Percentiles rank a stretch among this genome's conserved stretches.
These are phyloP conservation scores for Drosophila tsacasi DNA, from an alignment of 1,140 invertebrate genomes.

Conservation along the genomic window DNA sequence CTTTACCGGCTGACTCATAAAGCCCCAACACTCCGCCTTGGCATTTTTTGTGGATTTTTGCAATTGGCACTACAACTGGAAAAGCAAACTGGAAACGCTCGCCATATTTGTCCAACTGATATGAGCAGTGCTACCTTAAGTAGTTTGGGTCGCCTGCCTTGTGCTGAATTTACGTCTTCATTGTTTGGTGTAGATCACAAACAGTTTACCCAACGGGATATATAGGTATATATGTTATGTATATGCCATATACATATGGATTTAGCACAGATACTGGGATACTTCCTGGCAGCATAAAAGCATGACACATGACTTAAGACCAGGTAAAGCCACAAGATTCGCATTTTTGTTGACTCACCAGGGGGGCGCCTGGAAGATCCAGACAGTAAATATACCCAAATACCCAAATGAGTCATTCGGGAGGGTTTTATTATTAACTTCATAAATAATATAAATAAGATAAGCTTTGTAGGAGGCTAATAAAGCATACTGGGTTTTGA, in stretches of 20 bases:
- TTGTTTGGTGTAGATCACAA: conserved; percentile 6
- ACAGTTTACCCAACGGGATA: conserved; percentile 6
- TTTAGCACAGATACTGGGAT: not conserved
- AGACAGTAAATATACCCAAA: conserved; percentile 10
- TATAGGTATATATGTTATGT: not conserved
- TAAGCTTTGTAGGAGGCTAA: not conserved
- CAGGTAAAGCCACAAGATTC: conserved; percentile 28
- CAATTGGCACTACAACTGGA: conserved; percentile 42
- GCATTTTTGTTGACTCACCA: conserved; percentile 24
- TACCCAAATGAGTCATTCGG: conserved; percentile 20
- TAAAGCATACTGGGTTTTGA: not conserved
- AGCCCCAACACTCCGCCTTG: conserved; percentile 5
- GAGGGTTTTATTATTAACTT: not conserved
- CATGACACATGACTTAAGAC: conserved; percentile 25
- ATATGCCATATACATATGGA: not conserved
- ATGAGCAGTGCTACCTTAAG: conserved; percentile 8
- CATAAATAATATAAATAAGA: not conserved
- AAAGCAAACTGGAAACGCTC: conserved; percentile 1
- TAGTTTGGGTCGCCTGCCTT: conserved; percentile 5
- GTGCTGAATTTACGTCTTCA: conserved; percentile 13
- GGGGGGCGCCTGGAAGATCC: conserved; percentile 5
- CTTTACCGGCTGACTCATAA: conserved; percentile 26
- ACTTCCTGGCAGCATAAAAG: conserved; percentile 22
- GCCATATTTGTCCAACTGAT: conserved; percentile 40
- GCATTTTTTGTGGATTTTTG: conserved; percentile 44